phyloP scores from a whole-genome alignment of 2,113 vertebrate genomes.

The Protobothrops flavoviridis region DNA sequence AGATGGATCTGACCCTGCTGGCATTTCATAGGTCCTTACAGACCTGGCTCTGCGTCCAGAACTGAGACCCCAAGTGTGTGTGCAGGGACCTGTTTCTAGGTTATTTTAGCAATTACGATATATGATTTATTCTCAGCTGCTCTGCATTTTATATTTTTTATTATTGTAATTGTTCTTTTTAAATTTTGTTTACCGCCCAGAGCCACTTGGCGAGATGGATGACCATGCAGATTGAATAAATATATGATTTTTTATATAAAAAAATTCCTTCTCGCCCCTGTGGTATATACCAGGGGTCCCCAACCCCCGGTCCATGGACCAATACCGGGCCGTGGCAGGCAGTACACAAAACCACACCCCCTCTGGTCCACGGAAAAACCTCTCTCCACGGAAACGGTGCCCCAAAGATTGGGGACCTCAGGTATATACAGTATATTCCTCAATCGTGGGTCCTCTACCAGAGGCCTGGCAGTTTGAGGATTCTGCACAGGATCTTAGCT shows the following conservation, averaged over 20 bases:
- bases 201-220: neutral
- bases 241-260: neutral
- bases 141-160: neutral
- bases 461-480: too few species aligned
- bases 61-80: neutral
- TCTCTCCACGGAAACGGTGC: too few species aligned
- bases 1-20: neutral
- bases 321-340: too few species aligned
- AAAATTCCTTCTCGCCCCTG: too few species aligned
- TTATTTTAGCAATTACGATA: neutral
- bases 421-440: too few species aligned
- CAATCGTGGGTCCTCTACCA: too few species aligned
- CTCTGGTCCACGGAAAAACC: too few species aligned
- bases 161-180: neutral
- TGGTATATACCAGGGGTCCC: too few species aligned
- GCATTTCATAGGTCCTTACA: neutral
- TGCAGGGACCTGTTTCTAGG: neutral
- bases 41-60: neutral
- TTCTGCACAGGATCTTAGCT: too few species aligned
- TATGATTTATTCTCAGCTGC: neutral
- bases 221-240: neutral
- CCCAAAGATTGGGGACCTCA: too few species aligned
- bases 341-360: too few species aligned
- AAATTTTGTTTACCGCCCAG: neutral
- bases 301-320: too few species aligned